Evolutionary conservation across 2,113 vertebrate genomes (phyloP).

Genomic region (Orcinus orca): DNA sequence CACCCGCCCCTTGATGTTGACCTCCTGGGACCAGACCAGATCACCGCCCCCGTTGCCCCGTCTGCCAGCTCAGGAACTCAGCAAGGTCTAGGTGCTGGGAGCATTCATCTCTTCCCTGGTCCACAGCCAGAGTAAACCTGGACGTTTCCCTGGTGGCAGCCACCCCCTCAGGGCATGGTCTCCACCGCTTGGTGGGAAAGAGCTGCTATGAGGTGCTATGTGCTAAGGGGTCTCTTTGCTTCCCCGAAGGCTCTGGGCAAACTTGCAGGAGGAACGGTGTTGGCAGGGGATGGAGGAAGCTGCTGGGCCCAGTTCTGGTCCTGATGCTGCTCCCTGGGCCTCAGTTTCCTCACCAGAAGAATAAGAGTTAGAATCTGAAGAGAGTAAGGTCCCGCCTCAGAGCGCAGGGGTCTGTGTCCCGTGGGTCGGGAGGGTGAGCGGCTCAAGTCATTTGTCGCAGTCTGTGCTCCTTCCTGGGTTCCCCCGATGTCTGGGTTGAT

Average conservation of each 20-base stretch:
- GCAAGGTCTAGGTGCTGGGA: background rate
- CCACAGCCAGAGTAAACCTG: background rate
- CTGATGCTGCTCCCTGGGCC: fast-evolving
- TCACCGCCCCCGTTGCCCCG: background rate
- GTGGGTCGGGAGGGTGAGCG: fast-evolving
- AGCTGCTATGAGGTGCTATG: background rate
- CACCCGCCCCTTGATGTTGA: constrained; percentile 3
- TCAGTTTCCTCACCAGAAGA: background rate
- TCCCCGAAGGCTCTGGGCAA: background rate
- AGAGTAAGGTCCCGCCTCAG: fast-evolving
- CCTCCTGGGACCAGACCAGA: background rate
- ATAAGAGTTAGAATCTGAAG: background rate
- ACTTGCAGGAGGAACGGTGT: fast-evolving
- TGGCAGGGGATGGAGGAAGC: fast-evolving
- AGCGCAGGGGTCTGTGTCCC: too few species aligned
- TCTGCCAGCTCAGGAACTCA: background rate
- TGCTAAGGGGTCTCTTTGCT: background rate
- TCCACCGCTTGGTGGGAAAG: background rate
- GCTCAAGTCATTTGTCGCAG: background rate
- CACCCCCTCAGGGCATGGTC: fast-evolving
- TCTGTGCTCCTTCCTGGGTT: background rate
- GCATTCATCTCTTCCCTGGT: background rate
- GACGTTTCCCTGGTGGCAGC: background rate
- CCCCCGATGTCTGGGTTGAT: fast-evolving
- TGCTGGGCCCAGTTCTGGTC: fast-evolving